Conservation (phyloP, 2,888 invertebrate genomes). For the Antheraea assamensis region DNA sequence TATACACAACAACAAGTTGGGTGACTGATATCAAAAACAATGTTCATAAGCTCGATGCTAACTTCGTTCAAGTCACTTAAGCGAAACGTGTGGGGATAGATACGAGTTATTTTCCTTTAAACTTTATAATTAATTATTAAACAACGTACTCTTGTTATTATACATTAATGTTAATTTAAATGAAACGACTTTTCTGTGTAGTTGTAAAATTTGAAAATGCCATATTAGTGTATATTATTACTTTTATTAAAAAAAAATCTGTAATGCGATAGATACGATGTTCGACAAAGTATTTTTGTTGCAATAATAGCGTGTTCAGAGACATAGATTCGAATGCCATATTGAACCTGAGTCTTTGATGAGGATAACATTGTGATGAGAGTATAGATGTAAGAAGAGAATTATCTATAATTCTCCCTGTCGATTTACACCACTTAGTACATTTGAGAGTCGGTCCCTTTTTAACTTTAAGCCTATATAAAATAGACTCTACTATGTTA, state of each 20-base stretch:
- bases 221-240: neutral
- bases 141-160: neutral
- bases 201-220: neutral
- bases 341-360: no score
- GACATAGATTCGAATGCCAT: no score
- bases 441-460: no score
- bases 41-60: conserved; percentile 7
- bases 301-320: neutral
- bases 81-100: neutral
- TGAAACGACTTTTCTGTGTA: neutral
- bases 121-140: conserved; percentile 3
- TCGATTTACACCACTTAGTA: no score
- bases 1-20: neutral
- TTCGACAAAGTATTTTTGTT: neutral
- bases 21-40: neutral
- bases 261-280: neutral
- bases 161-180: neutral
- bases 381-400: no score
- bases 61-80: conserved; percentile 3
- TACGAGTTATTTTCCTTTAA: neutral
- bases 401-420: no score
- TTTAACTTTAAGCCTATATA: no score
- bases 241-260: neutral
- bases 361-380: no score
- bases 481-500: no score